A percentile compares a stretch with the other conserved stretches of the same genome.
These are phyloP conservation scores for Folsomia manolachei DNA, from an alignment of 2,888 invertebrate species.

Conservation along the genomic window DNA sequence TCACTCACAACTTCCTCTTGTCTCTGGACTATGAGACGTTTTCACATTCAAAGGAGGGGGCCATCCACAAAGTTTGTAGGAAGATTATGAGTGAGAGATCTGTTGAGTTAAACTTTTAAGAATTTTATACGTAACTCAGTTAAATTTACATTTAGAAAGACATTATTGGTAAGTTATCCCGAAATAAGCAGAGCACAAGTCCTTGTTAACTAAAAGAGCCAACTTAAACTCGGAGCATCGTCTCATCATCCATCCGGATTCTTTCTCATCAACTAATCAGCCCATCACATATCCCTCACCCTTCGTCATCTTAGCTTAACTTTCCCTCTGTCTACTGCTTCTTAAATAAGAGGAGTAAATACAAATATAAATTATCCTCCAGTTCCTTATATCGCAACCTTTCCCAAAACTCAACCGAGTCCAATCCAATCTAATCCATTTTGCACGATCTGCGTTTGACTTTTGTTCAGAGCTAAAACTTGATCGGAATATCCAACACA, in stretches of 20 bases:
- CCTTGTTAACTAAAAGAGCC: too few relatives aligned
- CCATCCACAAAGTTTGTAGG: too few relatives aligned
- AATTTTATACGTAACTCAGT: too few relatives aligned
- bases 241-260: not conserved
- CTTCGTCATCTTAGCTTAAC: not conserved
- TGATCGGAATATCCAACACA: constrained; percentile 2
- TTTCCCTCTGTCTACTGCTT: too few relatives aligned
- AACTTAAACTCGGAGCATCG: too few relatives aligned
- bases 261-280: constrained; percentile 1
- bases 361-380: not conserved
- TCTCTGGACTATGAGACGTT: not conserved
- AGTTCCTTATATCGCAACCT: not conserved
- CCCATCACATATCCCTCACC: not conserved
- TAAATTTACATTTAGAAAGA: too few relatives aligned
- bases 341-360: not conserved
- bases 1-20: not conserved
- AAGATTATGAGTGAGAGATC: too few relatives aligned
- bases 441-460: constrained; percentile 13
- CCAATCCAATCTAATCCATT: constrained; percentile 15
- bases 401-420: not conserved
- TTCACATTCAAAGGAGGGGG: not conserved
- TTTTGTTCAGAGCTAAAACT: not conserved
- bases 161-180: too few relatives aligned
- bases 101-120: too few relatives aligned
- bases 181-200: too few relatives aligned